A percentile compares a stretch with the other conserved stretches of the same genome.
Conservation (phyloP, 2,113 vertebrate genomes). For the Daubentonia madagascariensis region DNA sequence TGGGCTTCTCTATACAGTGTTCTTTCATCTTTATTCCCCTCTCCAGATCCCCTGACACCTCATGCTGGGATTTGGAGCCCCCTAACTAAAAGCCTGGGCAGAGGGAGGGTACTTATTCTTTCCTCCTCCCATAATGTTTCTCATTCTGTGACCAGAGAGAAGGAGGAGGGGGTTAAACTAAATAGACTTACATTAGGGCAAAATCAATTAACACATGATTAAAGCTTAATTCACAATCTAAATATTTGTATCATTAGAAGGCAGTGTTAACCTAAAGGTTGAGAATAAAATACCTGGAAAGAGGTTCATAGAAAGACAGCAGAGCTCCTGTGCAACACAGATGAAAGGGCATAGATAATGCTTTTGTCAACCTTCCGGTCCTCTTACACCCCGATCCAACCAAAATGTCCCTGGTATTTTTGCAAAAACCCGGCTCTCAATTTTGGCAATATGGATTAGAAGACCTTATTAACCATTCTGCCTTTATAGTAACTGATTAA, state of each 20-base stretch:
- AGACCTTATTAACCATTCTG: slow-evolving; percentile 33
- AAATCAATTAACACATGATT: not conserved
- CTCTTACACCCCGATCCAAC: not conserved
- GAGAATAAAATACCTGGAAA: not conserved
- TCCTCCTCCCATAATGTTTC: not conserved
- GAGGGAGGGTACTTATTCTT: accelerated
- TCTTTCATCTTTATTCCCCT: too few relatives aligned
- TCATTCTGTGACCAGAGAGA: not conserved
- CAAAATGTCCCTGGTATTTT: not conserved
- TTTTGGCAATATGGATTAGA: not conserved
- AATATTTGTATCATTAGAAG: not conserved
- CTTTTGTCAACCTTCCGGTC: too few relatives aligned
- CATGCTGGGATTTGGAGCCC: not conserved
- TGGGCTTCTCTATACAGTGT: accelerated
- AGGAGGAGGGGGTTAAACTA: not conserved
- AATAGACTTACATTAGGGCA: not conserved
- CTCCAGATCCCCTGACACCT: accelerated
- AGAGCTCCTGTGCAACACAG: accelerated
- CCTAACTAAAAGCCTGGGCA: not conserved
- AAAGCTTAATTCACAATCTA: not conserved
- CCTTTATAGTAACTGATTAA: slow-evolving; percentile 52
- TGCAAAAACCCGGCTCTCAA: not conserved
- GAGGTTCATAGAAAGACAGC: not conserved
- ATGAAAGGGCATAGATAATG: not conserved
- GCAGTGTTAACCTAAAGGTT: not conserved